These are phyloP conservation scores for Trichechus manatus DNA, from an alignment of 2,113 vertebrate species.

Conservation along the genomic window DNA sequence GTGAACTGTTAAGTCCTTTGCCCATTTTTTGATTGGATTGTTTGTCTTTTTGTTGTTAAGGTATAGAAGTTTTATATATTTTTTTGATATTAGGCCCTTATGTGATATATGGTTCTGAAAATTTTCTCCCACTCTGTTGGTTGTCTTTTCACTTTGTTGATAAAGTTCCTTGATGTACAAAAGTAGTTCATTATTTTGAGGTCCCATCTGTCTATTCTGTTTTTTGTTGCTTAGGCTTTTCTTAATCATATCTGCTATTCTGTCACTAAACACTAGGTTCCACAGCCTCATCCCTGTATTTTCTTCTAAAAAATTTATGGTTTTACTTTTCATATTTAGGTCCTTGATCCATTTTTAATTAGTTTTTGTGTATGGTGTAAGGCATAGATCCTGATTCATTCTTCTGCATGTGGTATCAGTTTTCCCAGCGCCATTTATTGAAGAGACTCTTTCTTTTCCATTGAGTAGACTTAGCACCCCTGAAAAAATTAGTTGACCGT, in stretches of 20 bases:
- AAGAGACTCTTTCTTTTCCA: not conserved
- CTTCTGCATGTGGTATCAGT: not conserved
- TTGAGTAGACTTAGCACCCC: not conserved
- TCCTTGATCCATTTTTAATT: not conserved
- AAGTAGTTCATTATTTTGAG: no score
- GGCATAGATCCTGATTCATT: not conserved
- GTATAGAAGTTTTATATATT: not conserved
- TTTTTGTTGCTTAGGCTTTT: no score
- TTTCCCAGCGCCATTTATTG: not conserved
- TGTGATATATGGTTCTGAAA: not conserved
- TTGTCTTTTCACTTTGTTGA: no score
- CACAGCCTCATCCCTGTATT: not conserved
- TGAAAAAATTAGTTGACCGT: not conserved
- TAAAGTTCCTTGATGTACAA: no score
- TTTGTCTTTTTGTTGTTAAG: not conserved
- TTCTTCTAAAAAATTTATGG: not conserved
- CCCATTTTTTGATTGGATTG: not conserved
- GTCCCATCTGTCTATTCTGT: no score
- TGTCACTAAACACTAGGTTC: not conserved
- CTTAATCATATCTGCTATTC: no score
- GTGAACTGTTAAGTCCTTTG: not conserved
- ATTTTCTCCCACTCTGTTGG: no score
- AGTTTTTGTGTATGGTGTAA: not conserved
- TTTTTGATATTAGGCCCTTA: not conserved
- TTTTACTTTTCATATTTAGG: not conserved